Evolutionary conservation across 2,797 vertebrate species (phyloP).

Genomic region (Sebastes kiyomatsui): DNA sequence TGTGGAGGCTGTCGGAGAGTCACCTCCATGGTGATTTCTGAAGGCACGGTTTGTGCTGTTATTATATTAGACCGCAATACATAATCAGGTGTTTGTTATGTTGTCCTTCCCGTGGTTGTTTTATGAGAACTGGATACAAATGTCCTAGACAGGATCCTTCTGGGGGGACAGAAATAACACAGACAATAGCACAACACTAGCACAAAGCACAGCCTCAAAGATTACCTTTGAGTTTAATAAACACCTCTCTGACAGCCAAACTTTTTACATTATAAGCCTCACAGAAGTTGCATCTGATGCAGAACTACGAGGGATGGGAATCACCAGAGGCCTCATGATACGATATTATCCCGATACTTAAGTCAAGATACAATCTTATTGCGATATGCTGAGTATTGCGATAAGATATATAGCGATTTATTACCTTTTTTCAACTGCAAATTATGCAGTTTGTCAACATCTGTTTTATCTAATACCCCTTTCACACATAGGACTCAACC

Average conservation of each 20-base stretch:
- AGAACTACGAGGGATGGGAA: not conserved
- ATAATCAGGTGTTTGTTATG: conserved; percentile 57
- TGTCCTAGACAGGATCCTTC: conserved; percentile 35
- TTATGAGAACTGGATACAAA: conserved; percentile 54
- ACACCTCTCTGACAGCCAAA: conserved; percentile 9
- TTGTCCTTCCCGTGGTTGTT: conserved; percentile 40
- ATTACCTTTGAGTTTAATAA: conserved; percentile 23
- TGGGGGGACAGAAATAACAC: conserved; percentile 33
- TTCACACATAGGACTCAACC: too few relatives aligned
- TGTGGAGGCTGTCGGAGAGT: conserved; percentile 20
- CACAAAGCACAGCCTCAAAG: not conserved
- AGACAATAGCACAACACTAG: conserved; percentile 21
- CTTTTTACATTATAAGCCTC: not conserved
- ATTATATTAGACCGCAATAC: conserved; percentile 51
- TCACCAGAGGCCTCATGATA: too few relatives aligned
- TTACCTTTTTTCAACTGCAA: too few relatives aligned
- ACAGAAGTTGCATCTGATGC: not conserved
- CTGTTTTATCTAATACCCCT: too few relatives aligned
- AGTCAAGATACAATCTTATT: too few relatives aligned
- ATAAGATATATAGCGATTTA: too few relatives aligned
- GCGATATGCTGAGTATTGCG: too few relatives aligned
- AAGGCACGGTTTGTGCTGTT: conserved; percentile 28
- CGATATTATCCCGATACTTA: too few relatives aligned
- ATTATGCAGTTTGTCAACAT: too few relatives aligned
- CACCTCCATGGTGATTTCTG: conserved; percentile 55